Percentiles rank a stretch among this genome's conserved stretches.
Conservation (phyloP, 1,140 invertebrate genomes). For the Habropoda laboriosa region DNA sequence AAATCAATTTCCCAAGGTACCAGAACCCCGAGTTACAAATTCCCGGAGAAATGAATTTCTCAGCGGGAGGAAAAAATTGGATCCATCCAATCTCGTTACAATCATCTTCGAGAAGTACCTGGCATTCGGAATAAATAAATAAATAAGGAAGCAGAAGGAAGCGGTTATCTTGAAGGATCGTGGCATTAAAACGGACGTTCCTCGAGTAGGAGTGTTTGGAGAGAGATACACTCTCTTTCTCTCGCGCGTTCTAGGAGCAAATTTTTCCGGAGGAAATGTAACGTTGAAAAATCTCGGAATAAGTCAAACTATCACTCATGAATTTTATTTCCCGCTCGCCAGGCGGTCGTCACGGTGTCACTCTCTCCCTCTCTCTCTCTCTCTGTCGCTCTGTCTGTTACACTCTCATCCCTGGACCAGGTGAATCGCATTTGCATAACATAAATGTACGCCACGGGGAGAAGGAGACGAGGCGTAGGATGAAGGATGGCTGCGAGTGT, state of each 20-base stretch:
- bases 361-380: background rate
- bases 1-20: background rate
- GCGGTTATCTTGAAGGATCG: background rate
- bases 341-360: slow-evolving; percentile 19
- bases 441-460: slow-evolving; percentile 54
- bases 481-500: no score
- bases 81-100: background rate
- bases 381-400: background rate
- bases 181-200: background rate
- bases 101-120: background rate
- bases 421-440: slow-evolving; percentile 63
- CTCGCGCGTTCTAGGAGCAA: background rate
- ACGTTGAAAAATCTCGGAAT: slow-evolving; percentile 37
- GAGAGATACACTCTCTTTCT: background rate
- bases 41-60: no score
- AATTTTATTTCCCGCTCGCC: slow-evolving; percentile 53
- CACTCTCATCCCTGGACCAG: slow-evolving; percentile 27
- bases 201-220: background rate
- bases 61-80: background rate
- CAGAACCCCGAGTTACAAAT: background rate
- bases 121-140: background rate
- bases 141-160: background rate
- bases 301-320: slow-evolving; percentile 50
- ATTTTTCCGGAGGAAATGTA: slow-evolving; percentile 31
- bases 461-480: background rate